phyloP scores from a whole-genome alignment of 2,113 vertebrate genomes.

The Bambusicola thoracicus region DNA sequence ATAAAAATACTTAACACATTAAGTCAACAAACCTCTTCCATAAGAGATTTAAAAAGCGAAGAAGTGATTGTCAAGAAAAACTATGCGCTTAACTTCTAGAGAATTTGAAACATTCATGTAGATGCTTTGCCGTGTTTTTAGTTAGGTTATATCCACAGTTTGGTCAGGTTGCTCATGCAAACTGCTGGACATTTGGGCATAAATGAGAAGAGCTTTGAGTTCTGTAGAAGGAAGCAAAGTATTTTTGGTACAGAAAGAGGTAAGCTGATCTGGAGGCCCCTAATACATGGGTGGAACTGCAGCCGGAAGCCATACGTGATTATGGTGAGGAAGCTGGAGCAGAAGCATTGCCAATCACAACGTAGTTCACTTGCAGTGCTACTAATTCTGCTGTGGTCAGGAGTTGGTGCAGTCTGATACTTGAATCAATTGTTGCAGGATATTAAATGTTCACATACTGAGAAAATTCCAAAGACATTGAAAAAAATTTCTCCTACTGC shows the following conservation, averaged over 20 bases:
- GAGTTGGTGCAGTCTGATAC: neutral
- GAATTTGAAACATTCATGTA: neutral
- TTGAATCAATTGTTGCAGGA: neutral
- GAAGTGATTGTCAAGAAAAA: neutral
- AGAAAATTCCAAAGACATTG: constrained; percentile 4
- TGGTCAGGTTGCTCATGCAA: neutral
- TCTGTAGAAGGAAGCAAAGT: neutral
- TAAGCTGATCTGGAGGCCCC: neutral
- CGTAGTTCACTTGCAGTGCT: neutral
- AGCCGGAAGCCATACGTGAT: neutral
- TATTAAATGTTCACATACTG: neutral
- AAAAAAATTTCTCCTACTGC: neutral
- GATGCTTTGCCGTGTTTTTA: neutral
- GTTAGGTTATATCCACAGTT: neutral
- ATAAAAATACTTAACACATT: neutral
- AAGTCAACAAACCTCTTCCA: neutral
- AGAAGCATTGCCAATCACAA: neutral
- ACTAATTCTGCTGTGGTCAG: neutral
- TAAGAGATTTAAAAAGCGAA: neutral
- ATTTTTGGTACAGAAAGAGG: neutral
- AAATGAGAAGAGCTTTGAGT: neutral
- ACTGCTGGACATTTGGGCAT: fast-evolving
- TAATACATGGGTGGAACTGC: neutral
- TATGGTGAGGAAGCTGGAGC: neutral
- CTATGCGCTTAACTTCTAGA: neutral